Percentiles rank a stretch among this genome's conserved stretches.
phyloP scores from a whole-genome alignment of 2,888 invertebrate species.

The Lypha dubia region DNA sequence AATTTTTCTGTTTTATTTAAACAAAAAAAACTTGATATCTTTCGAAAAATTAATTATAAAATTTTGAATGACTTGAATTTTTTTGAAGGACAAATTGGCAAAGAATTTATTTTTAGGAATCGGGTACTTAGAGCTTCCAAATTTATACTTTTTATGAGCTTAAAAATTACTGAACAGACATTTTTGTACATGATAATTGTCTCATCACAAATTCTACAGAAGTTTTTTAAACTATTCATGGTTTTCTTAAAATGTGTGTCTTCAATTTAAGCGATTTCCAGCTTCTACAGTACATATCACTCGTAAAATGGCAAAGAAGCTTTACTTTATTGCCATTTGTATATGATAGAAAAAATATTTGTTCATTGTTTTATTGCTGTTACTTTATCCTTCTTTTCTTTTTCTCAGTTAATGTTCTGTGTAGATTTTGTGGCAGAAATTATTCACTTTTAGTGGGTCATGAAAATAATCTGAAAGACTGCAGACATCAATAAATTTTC shows the following conservation, averaged over 20 bases:
- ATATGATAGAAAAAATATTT: conserved; percentile 45
- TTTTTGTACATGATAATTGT: too few relatives aligned
- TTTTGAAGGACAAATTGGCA: too few relatives aligned
- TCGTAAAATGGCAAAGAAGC: background rate
- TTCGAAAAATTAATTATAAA: background rate
- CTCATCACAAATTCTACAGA: too few relatives aligned
- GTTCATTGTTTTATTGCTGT: conserved; percentile 41
- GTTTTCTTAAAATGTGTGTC: background rate
- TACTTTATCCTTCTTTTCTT: background rate
- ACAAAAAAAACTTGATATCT: background rate
- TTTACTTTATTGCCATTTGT: background rate
- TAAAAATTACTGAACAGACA: too few relatives aligned
- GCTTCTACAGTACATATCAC: background rate
- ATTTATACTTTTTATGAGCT: background rate
- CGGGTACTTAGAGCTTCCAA: background rate
- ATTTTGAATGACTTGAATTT: too few relatives aligned
- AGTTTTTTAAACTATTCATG: too few relatives aligned
- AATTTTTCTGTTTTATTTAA: background rate
- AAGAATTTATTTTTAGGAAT: too few relatives aligned
- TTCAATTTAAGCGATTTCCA: background rate
- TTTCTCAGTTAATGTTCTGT: conserved; percentile 5
- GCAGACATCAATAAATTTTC: conserved; percentile 72
- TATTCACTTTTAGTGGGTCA: conserved; percentile 72
- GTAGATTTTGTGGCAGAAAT: conserved; percentile 39
- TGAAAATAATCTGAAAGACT: conserved; percentile 72